Base-by-base conservation (phyloP, 2,113 vertebrate genomes). In the Sander lucioperca region DNA sequence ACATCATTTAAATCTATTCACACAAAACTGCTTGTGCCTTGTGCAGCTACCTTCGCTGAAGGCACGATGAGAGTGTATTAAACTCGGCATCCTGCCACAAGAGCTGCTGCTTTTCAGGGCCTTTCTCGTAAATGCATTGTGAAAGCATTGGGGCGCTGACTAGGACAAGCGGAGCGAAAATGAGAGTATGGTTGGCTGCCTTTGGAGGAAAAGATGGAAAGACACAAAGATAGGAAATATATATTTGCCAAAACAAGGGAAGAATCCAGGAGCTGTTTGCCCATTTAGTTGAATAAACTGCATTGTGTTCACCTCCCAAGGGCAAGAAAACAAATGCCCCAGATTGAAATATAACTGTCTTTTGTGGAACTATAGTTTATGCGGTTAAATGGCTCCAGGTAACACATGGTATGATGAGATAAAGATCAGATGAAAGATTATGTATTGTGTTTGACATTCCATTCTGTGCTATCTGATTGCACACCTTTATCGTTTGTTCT, bases 131-230 rank as follows among this genome's bases (percentile, higher is more conserved):
- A 90, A 90, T 84, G 61, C 30, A 58, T 36, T 86, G 61, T 87
- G 86, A 90, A 90, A 83, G 81, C 87, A 83, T 53, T 51, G 69
- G 71, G 74, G 73, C 57, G 47, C 78, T 84, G 77, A 86, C 82
- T 70, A 73, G 70, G 68, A 67, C 3, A 8, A 83, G 45, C 39
- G 21, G n/a, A 75, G 54, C 6, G n/a, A 69, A 84, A 77, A 78
- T 63, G 45, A 90, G 33, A 86, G 72, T 12, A 57, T 25, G 45
- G 53, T 48, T 16, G 2, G 62, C 58, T 80, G 74, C 76, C 30
- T 48, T 68, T 87, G 50, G 25, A 80, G 70, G 68, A 70, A 73
- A 80, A 62, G 33, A 74, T 8, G 77, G 69, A 87, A 87, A 92
- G 71, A 74, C 23, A 80, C 83, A 90, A 85, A 88, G 30, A 53